Percentiles rank a stretch among this genome's conserved stretches.
Evolutionary conservation across 2,113 vertebrate genomes (phyloP).

Genomic region (Bubo bubo): DNA sequence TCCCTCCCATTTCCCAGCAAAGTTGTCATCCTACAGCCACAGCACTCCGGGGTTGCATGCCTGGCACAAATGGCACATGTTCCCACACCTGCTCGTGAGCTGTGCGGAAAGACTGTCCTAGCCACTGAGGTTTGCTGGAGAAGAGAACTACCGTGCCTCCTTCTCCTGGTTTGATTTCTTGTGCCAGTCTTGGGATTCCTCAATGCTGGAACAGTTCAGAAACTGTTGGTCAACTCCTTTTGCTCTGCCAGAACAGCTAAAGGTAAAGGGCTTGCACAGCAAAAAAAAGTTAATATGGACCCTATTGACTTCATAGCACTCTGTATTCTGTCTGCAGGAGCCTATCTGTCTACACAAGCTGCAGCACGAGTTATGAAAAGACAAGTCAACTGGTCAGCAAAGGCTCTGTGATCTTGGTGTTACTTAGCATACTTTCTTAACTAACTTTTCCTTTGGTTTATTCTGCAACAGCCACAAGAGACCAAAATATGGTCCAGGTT

Average conservation of each 20-base stretch:
- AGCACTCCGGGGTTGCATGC: rapidly evolving
- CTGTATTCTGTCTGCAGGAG: background rate
- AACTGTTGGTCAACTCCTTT: background rate
- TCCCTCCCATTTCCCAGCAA: background rate
- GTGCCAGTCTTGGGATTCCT: background rate
- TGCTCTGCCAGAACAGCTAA: background rate
- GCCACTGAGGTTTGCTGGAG: background rate
- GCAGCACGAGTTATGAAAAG: background rate
- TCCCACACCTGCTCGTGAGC: background rate
- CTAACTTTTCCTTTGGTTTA: background rate
- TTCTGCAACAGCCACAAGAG: background rate
- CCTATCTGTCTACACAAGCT: background rate
- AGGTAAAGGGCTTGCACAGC: background rate
- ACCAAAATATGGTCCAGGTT: background rate
- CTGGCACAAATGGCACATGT: background rate
- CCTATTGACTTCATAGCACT: background rate
- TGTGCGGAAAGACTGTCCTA: background rate
- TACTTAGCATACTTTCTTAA: background rate
- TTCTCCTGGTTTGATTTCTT: background rate
- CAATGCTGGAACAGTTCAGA: background rate
- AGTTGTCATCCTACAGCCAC: background rate
- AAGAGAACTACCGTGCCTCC: background rate
- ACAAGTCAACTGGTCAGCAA: background rate
- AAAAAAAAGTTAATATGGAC: background rate
- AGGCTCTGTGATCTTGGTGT: background rate